These are phyloP conservation scores for Drosophila busckii DNA, from an alignment of 1,140 invertebrate species.

Conservation along the genomic window DNA sequence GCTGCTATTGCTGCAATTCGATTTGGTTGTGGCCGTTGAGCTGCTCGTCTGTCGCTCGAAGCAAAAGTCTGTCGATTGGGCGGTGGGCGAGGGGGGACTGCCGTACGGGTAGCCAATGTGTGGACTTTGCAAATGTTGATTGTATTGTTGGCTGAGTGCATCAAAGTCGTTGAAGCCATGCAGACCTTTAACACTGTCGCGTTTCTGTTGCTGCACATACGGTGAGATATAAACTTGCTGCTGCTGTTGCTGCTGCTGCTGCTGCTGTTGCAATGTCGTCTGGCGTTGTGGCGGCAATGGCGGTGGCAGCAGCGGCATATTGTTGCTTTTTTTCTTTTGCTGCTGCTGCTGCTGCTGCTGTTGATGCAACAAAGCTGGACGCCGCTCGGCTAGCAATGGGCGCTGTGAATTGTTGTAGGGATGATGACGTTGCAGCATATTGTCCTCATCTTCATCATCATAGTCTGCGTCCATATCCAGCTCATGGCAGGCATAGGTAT, in stretches of 20 bases:
- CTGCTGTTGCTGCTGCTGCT: background rate
- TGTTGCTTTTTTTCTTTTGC: slow-evolving; percentile 1
- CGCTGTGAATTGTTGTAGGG: slow-evolving; percentile 68
- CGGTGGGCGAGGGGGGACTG: slow-evolving; percentile 69
- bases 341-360: slow-evolving; percentile 6
- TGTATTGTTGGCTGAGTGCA: slow-evolving; percentile 68
- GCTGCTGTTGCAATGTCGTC: too few relatives aligned
- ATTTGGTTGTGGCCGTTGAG: slow-evolving; percentile 36
- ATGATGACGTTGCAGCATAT: slow-evolving; percentile 64
- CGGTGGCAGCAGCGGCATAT: background rate
- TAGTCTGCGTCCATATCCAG: slow-evolving; percentile 30
- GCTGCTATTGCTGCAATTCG: slow-evolving; percentile 45
- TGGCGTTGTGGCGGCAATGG: background rate
- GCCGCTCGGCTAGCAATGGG: slow-evolving; percentile 58
- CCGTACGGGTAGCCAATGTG: slow-evolving; percentile 73
- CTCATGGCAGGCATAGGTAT: slow-evolving; percentile 41
- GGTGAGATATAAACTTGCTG: slow-evolving; percentile 49
- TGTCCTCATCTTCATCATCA: slow-evolving; percentile 62
- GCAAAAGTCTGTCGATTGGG: slow-evolving; percentile 52
- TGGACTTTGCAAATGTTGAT: slow-evolving; percentile 62
- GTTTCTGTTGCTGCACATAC: slow-evolving; percentile 69
- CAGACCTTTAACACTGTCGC: slow-evolving; percentile 65
- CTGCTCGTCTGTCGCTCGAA: slow-evolving; percentile 32
- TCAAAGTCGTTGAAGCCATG: slow-evolving; percentile 77
- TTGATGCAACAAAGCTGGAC: slow-evolving; percentile 29